Conservation (phyloP, 2,113 vertebrate species). For the Macaca nemestrina region DNA sequence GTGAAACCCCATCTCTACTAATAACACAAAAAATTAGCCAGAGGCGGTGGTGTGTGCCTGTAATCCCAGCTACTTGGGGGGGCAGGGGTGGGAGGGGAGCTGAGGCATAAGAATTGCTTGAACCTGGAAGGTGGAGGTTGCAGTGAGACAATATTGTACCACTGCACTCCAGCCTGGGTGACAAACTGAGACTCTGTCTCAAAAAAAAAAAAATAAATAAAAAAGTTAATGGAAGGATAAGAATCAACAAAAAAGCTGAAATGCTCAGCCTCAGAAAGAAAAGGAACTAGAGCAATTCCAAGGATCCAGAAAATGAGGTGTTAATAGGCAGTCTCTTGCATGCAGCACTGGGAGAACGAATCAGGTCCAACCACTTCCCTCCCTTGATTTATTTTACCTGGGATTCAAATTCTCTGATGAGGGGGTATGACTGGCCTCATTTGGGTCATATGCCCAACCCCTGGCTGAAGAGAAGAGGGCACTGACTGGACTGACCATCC, state of each 20-base stretch:
- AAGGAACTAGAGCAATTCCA: not conserved
- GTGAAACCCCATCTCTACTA: no score
- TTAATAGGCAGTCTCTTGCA: fast-evolving
- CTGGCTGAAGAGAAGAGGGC: not conserved
- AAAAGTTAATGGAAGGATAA: not conserved
- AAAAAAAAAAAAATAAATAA: not conserved
- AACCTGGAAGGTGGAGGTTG: no score
- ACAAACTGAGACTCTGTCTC: no score
- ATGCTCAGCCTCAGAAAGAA: not conserved
- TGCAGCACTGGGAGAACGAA: not conserved
- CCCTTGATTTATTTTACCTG: not conserved
- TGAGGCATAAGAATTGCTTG: no score
- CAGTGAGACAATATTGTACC: no score
- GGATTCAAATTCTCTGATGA: not conserved
- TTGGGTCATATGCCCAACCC: not conserved
- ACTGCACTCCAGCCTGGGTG: no score
- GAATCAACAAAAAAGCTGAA: not conserved
- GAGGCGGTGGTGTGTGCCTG: no score
- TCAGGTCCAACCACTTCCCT: not conserved
- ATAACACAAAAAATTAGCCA: no score
- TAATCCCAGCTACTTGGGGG: no score
- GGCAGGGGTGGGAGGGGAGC: no score
- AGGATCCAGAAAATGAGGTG: not conserved
- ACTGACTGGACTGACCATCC: not conserved
- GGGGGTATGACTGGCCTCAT: not conserved